Conservation (phyloP, 2,888 invertebrate species). For the Micoletzkya japonica region DNA sequence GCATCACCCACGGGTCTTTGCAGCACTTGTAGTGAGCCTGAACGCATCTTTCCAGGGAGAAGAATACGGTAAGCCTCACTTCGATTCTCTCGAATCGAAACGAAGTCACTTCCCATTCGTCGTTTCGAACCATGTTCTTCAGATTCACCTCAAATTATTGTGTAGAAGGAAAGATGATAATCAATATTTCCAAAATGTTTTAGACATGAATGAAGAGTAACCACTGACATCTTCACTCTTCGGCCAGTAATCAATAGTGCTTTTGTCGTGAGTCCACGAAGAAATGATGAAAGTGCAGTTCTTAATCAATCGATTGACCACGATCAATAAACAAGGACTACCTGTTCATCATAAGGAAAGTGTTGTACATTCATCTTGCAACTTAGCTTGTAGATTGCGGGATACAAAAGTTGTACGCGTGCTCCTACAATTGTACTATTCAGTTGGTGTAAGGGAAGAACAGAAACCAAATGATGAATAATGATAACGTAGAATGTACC, state of each 20-base stretch:
- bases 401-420: constrained; percentile 59
- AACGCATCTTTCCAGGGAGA: too few relatives aligned
- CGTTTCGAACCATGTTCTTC: constrained; percentile 59
- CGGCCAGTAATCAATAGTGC: constrained; percentile 59
- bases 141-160: constrained; percentile 42
- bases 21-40: constrained; percentile 57
- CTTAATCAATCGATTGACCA: constrained; percentile 41
- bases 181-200: not conserved
- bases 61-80: too few relatives aligned
- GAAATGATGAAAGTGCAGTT: constrained; percentile 63
- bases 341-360: constrained; percentile 56
- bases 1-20: constrained; percentile 60
- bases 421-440: constrained; percentile 53
- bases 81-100: constrained; percentile 55
- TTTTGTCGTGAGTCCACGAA: constrained; percentile 59
- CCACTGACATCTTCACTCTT: constrained; percentile 34
- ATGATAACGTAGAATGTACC: not conserved
- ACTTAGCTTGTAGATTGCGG: constrained; percentile 61
- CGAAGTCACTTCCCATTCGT: constrained; percentile 61
- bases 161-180: not conserved
- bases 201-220: not conserved
- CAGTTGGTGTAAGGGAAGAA: not conserved
- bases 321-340: constrained; percentile 28
- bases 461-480: not conserved
- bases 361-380: constrained; percentile 60